Conservation (phyloP, 2,113 vertebrate genomes). For the Hyla sarda region DNA sequence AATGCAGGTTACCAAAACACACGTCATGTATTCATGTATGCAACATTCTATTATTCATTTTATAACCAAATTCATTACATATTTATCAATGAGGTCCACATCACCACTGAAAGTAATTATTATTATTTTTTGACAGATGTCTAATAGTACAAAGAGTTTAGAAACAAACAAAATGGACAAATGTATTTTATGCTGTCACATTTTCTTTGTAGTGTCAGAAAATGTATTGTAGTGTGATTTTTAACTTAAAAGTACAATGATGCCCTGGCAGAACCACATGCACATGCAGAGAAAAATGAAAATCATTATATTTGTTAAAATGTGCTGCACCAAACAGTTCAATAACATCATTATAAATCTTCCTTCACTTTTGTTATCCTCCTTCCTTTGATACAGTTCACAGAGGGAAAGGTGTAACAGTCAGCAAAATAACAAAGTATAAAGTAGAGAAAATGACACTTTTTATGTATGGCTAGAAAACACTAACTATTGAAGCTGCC, state of each 20-base stretch:
- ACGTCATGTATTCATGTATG: background rate
- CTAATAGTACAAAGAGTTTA: conserved; percentile 1
- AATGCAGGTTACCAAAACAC: background rate
- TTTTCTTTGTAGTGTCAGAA: conserved; percentile 40
- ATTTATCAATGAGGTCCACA: conserved; percentile 3
- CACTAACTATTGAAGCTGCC: conserved; percentile 51
- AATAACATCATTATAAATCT: conserved; percentile 58
- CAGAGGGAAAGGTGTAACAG: conserved; percentile 55
- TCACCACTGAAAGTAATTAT: background rate
- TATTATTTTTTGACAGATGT: conserved; percentile 8
- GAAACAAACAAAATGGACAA: background rate
- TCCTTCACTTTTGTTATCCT: conserved; percentile 53
- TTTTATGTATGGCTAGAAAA: conserved; percentile 57
- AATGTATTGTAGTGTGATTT: conserved; percentile 31
- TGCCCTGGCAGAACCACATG: conserved; percentile 39
- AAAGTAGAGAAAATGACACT: conserved; percentile 53
- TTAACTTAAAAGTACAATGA: conserved; percentile 32
- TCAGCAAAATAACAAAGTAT: conserved; percentile 56
- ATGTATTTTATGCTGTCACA: background rate
- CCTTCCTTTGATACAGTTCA: conserved; percentile 56
- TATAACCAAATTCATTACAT: conserved; percentile 15
- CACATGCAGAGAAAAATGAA: conserved; percentile 52
- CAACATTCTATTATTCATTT: background rate
- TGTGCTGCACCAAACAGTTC: conserved; percentile 57
- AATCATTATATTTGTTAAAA: conserved; percentile 60